Conservation (phyloP, 2,113 vertebrate species). For the Lanius collurio region DNA sequence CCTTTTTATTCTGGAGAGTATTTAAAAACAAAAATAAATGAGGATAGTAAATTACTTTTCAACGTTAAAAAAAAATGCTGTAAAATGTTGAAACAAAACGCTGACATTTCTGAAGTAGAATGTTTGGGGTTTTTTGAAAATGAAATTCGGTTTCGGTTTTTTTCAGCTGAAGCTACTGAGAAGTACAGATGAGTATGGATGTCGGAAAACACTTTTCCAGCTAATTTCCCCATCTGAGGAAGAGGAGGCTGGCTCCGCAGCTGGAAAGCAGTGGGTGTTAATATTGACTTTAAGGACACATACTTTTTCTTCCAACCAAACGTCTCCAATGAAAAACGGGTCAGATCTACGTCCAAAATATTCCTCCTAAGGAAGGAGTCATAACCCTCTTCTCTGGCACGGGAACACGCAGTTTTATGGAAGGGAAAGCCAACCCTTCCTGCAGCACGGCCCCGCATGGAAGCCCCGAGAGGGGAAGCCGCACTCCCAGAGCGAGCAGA, state of each 20-base stretch:
- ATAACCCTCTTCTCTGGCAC: background rate
- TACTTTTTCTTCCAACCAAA: background rate
- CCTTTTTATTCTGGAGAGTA: background rate
- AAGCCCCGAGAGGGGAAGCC: background rate
- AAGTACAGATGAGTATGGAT: fast-evolving
- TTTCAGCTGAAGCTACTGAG: background rate
- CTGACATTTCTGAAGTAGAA: background rate
- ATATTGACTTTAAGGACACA: background rate
- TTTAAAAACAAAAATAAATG: background rate
- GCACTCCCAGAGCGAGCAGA: background rate
- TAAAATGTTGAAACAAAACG: background rate
- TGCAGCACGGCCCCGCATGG: background rate
- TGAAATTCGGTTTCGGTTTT: background rate
- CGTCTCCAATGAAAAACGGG: background rate
- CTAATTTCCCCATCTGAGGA: background rate
- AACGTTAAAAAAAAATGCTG: background rate
- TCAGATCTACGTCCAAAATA: background rate
- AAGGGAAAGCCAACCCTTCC: background rate
- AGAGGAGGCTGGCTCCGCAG: too few relatives aligned
- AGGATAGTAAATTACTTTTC: background rate
- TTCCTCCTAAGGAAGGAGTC: background rate
- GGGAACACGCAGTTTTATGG: fast-evolving
- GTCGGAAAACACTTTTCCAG: background rate
- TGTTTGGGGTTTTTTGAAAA: background rate
- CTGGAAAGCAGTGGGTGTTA: background rate